Conservation (phyloP, 2,888 invertebrate species). For the Eristalis arbustorum region DNA sequence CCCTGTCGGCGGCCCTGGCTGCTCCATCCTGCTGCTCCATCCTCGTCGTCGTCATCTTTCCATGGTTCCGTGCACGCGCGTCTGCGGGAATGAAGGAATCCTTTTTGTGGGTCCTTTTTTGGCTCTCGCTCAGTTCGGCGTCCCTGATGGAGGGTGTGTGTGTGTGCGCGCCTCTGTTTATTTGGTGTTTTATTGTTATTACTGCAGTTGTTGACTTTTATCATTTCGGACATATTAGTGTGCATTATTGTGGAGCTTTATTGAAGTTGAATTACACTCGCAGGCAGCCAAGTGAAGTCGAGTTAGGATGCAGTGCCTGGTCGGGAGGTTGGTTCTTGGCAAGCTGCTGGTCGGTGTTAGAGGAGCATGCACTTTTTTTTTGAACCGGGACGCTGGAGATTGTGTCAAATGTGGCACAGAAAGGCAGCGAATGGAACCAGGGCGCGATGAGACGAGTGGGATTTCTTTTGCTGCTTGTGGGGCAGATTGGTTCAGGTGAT, state of each 20-base stretch:
- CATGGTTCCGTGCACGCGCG: not conserved
- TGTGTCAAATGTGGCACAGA: not conserved
- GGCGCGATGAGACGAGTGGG: not conserved
- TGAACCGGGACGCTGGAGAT: too few species aligned
- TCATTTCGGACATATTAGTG: constrained; percentile 67
- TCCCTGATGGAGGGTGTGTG: constrained; percentile 53
- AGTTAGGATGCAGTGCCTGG: constrained; percentile 42
- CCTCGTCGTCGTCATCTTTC: not conserved
- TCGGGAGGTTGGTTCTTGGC: not conserved
- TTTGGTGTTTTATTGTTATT: constrained; percentile 71
- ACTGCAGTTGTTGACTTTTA: constrained; percentile 71
- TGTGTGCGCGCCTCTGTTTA: constrained; percentile 54
- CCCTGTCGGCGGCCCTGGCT: not conserved
- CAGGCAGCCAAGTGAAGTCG: constrained; percentile 42
- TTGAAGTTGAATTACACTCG: constrained; percentile 49
- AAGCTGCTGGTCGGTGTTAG: not conserved
- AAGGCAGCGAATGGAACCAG: not conserved
- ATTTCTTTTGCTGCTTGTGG: not conserved
- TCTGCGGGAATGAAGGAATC: constrained; percentile 5
- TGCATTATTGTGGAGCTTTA: constrained; percentile 61
- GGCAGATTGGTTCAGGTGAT: not conserved
- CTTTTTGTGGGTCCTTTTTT: too few species aligned
- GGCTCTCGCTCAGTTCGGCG: not conserved
- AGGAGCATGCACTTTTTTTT: too few species aligned
- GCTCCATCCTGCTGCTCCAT: not conserved